Evolutionary conservation across 2,113 vertebrate genomes (phyloP), one percentile per base, ranked within the genome.

Genomic region (Nothoprocta perdicaria): DNA sequence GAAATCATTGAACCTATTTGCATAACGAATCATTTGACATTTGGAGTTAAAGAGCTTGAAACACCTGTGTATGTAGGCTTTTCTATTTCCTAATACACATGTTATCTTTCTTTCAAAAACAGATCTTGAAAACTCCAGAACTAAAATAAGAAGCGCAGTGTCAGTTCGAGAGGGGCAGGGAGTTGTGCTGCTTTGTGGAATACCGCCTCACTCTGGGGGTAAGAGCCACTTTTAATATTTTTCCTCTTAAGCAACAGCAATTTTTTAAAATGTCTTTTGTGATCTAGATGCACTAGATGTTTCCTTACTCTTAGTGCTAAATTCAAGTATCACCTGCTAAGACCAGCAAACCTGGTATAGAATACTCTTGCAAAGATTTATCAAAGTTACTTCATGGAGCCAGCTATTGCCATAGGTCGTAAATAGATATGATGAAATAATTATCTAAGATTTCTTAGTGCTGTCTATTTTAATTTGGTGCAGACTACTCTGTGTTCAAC

Each of bases 151-250:
- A 94, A 99, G 97, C 24, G 97, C 98, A 0, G 99, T 99, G 58
- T 99, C 98, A 0, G 99, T 99, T 57, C 98, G 99, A 2, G 98
- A 99, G 93, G 99, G 99, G 53, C 99, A 99, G 96, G 99, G 99
- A 3, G 98, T 99, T 1, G 99, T 99, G 92, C 96, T 99, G 87
- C 94, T 99, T 53, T 99, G 99, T 2, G 98, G 99, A 22, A 98
- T 98, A 3, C 97, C 98, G 0, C 95, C 98, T 15, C 97, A 99
- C 92, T 98, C 98, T 1, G 98, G 98, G 97, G 99, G 99, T 99
- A 97, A 98, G 98, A 71, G 14, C 53, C 8, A 29, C 4, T 53
- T 53, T 68, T 68, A 46, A 14, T 68, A 22, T 35, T 33, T n/a
- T 69, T 26, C 22, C 33, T 19, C 17, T n/a, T 55, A 55, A 29